A percentile compares a stretch with the other conserved stretches of the same genome.
phyloP scores from a whole-genome alignment of 2,888 invertebrate species.

The Drosophila imparisetae region DNA sequence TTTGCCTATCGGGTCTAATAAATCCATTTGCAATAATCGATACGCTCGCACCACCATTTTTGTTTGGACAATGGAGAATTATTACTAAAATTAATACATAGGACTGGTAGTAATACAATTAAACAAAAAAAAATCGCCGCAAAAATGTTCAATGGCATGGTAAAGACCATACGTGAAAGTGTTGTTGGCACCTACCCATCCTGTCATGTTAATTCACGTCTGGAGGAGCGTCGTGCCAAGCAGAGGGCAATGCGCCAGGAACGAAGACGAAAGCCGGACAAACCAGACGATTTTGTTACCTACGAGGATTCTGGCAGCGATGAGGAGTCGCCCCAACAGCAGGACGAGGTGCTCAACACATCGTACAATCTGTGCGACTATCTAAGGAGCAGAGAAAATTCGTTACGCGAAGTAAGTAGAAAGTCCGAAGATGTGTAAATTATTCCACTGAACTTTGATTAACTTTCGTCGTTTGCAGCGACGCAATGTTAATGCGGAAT shows the following conservation, averaged over 20 bases:
- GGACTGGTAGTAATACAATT: slow-evolving; percentile 15
- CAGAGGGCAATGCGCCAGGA: slow-evolving; percentile 86
- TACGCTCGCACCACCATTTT: slow-evolving; percentile 35
- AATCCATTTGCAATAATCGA: slow-evolving; percentile 14
- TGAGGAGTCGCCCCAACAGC: slow-evolving; percentile 90
- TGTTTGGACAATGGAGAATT: slow-evolving; percentile 47
- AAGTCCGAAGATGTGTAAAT: background rate
- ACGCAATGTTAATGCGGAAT: slow-evolving; percentile 90
- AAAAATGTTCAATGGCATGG: slow-evolving; percentile 83
- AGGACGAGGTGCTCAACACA: slow-evolving; percentile 90
- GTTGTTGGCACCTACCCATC: slow-evolving; percentile 91
- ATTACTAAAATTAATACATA: slow-evolving; percentile 30
- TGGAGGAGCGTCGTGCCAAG: slow-evolving; percentile 90
- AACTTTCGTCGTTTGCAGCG: slow-evolving; percentile 80
- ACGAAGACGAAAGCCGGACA: slow-evolving; percentile 92
- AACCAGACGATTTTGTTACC: slow-evolving; percentile 95
- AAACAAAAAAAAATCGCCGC: slow-evolving; percentile 14
- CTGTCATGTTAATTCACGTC: slow-evolving; percentile 89
- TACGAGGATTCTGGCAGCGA: slow-evolving; percentile 95
- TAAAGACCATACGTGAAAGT: slow-evolving; percentile 83
- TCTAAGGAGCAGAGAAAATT: slow-evolving; percentile 91
- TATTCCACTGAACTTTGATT: background rate
- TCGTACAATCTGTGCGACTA: slow-evolving; percentile 95
- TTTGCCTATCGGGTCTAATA: background rate
- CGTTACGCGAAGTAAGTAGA: slow-evolving; percentile 87